Evolutionary conservation across 2,888 invertebrate species (phyloP), one percentile per base, ranked within the genome.

Genomic region (Morinoia aosen): DNA sequence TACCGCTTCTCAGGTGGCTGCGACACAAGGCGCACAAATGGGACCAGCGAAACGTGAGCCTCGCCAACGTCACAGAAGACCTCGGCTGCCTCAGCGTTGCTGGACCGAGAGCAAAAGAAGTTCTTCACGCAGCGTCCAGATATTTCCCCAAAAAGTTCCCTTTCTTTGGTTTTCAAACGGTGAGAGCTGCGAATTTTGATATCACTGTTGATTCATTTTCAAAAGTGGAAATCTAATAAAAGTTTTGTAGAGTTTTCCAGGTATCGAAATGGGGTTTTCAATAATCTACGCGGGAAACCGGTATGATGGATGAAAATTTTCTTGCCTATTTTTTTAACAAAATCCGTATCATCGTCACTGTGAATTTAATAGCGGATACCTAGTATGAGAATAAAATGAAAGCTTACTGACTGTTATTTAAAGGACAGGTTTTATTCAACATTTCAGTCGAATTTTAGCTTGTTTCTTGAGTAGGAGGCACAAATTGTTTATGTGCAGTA

Each of bases 111-210:
- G 97, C 97, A 48, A 96, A 97, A 91, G 96, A 97, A 25, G 96
- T 97, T 19, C 97, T 97, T 94, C 96, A 97, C 14, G 97, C 97
- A 95, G 97, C 97, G 61, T 97, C 97, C 8, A 97, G 97, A 48
- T 96, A 97, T 19, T 97, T 97, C 95, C 96, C 97, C 4, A 97
- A 97, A 58, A 97, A 97, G n/a, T 97, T 97, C 97, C 97, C 97
- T 2, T 97, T 97, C 96, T 97, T 97, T 64, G 96, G 97, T 12
- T 97, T 97, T 8, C 97, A 96, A 88, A 95, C 96, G 95, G 96
- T 96, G 58, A 76, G 95, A 56, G 39, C 3, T n/a, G 5, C 10
- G 33, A 4, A 14, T 88, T 48, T 48, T 88, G 12, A 48, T 25
- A n/a, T 61, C 1, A 76, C 25, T 76, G 2, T 33, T 16, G 8